phyloP scores from a whole-genome alignment of 2,113 vertebrate species.

The Phrynosoma blainvillii region DNA sequence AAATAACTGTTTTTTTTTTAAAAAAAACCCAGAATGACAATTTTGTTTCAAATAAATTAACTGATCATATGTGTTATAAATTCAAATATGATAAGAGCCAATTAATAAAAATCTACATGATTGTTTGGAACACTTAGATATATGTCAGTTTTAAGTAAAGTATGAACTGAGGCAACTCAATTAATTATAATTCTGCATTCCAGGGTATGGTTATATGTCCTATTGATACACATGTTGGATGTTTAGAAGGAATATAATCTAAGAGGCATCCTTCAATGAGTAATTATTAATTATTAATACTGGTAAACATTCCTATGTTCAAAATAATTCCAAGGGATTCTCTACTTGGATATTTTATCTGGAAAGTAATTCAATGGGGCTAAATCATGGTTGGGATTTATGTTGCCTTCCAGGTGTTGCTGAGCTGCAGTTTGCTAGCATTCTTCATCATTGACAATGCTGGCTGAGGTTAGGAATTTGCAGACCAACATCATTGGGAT shows the following conservation, averaged over 20 bases:
- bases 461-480: no score
- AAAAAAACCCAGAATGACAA: slow-evolving; percentile 42
- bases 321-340: not conserved
- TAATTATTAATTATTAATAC: not conserved
- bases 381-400: no score
- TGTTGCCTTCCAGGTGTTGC: no score
- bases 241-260: slow-evolving; percentile 18
- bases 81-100: slow-evolving; percentile 59
- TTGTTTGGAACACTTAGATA: slow-evolving; percentile 56
- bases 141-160: slow-evolving; percentile 54
- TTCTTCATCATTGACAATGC: no score
- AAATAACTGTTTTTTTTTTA: slow-evolving; percentile 34
- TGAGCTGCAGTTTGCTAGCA: no score
- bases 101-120: slow-evolving; percentile 52
- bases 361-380: not conserved
- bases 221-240: slow-evolving; percentile 36
- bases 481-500: no score
- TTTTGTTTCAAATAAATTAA: slow-evolving; percentile 48
- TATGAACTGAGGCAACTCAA: slow-evolving; percentile 57
- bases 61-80: slow-evolving; percentile 61
- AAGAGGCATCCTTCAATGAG: not conserved
- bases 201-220: slow-evolving; percentile 31
- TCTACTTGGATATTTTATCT: not conserved
- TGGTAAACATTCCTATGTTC: not conserved
- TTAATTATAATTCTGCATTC: slow-evolving; percentile 63